These are phyloP conservation scores for Ammospiza caudacuta DNA, from an alignment of 2,113 vertebrate genomes.

Conservation along the genomic window DNA sequence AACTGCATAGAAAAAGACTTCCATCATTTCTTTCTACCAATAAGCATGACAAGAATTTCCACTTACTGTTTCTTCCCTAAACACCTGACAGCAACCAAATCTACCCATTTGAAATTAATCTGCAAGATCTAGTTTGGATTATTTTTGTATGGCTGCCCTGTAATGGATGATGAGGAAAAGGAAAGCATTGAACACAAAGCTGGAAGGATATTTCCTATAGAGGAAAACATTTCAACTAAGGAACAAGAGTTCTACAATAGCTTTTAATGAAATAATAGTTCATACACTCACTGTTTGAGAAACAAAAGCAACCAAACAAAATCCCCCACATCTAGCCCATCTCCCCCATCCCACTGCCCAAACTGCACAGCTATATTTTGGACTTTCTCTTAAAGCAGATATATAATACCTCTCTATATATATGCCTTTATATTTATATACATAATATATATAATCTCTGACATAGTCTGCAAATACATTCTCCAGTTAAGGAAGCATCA, in stretches of 20 bases:
- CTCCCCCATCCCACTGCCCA: background rate
- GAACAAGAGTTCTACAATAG: background rate
- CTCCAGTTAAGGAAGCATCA: background rate
- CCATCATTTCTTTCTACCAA: background rate
- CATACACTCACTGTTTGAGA: background rate
- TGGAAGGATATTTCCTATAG: background rate
- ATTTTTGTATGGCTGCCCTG: background rate
- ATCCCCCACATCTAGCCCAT: rapidly evolving
- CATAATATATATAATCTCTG: background rate
- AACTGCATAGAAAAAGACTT: background rate
- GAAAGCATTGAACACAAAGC: background rate
- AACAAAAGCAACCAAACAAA: background rate
- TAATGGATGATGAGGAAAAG: background rate
- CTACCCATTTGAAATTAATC: background rate
- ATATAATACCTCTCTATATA: background rate
- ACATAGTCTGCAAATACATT: background rate
- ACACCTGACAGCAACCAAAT: background rate
- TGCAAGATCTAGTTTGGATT: background rate
- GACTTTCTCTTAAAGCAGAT: background rate
- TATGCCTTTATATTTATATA: background rate
- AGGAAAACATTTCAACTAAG: background rate
- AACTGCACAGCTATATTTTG: background rate
- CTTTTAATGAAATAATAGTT: background rate
- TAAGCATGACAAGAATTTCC: background rate
- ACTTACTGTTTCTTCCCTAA: background rate